Evolutionary conservation across 2,888 invertebrate genomes (phyloP).

Genomic region (Schizotus pectinicornis): DNA sequence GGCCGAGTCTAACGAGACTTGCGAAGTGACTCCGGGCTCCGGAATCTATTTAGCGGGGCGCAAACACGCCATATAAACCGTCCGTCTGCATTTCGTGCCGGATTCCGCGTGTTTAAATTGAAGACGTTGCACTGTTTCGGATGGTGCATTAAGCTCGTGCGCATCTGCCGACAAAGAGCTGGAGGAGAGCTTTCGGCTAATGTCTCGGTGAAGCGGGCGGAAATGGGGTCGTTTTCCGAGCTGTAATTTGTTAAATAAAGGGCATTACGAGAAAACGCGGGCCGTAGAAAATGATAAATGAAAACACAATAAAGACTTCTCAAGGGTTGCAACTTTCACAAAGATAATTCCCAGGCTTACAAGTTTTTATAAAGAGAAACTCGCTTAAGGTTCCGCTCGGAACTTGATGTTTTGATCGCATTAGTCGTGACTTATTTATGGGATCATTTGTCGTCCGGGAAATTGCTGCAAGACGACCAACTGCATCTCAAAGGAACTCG

Average conservation of each 20-base stretch:
- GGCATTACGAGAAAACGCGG: not conserved
- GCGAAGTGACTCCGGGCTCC: slow-evolving; percentile 8
- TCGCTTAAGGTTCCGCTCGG: not conserved
- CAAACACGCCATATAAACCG: slow-evolving; percentile 11
- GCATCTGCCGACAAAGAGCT: no score
- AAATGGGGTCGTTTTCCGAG: not conserved
- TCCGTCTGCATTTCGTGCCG: slow-evolving; percentile 8
- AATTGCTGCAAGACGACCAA: not conserved
- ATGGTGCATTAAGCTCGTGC: no score
- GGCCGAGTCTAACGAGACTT: slow-evolving; percentile 10
- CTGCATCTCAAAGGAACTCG: not conserved
- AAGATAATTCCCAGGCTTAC: not conserved
- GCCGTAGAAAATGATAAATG: not conserved
- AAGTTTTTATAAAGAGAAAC: not conserved
- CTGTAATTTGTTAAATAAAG: not conserved
- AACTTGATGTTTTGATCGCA: not conserved
- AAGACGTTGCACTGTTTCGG: slow-evolving; percentile 5
- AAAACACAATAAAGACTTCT: slow-evolving; percentile 3
- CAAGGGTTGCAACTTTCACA: not conserved
- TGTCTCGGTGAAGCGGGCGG: not conserved
- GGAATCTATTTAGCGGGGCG: slow-evolving; percentile 12
- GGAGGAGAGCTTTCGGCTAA: slow-evolving; percentile 1
- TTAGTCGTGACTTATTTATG: slow-evolving; percentile 1
- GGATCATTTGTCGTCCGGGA: not conserved
- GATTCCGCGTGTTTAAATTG: slow-evolving; percentile 14